Evolutionary conservation across 2,888 invertebrate species (phyloP), one percentile per base, ranked within the genome.

Genomic region (Pristionchus exspectatus): DNA sequence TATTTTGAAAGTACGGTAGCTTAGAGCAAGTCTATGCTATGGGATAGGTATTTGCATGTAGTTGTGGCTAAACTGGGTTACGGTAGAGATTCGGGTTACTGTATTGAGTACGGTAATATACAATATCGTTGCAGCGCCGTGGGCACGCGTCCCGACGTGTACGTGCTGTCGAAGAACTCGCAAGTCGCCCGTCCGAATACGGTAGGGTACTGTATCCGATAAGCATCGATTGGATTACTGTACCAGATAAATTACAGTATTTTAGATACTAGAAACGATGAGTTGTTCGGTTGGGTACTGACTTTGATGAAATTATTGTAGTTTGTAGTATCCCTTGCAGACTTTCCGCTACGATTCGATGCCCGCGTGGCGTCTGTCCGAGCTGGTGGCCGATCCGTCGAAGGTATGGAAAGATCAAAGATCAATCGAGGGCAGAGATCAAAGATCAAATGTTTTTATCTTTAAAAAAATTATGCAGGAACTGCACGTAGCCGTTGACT

Each of bases 141-240:
- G 27, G 81, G 81, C 81, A 81, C 81, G 50, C 38, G 33, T 54
- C 81, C 81, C 27, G 81, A 81, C 50, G 81, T 81, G 44, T 81
- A 81, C 50, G n/a, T 81, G 81, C 50, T 81, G n/a, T 81, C 81
- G 50, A 33, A 44, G n/a, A 81, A 81, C 81, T 12, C 33, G 30
- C 33, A 38, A 3, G 21, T 81, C 44, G 50, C 81, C n/a, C 44
- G 27, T n/a, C 50, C 50, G 50, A 81, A 81, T 54, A 81, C 81
- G 81, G 81, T 81, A 81, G 54, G n/a, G 16, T 33, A 33, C 30
- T 9, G 72, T 72, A 72, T 10, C 33, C 69, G 5, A 14, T 38
- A 5, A 38, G 38, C 5, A 38, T 38, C 38, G 38, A 38, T 38
- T 38, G 5, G 38, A 38, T 38, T 38, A 38, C 38, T 38, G 38